Evolutionary conservation across 2,888 invertebrate species (phyloP).

Genomic region (Parnassius glacialis): DNA sequence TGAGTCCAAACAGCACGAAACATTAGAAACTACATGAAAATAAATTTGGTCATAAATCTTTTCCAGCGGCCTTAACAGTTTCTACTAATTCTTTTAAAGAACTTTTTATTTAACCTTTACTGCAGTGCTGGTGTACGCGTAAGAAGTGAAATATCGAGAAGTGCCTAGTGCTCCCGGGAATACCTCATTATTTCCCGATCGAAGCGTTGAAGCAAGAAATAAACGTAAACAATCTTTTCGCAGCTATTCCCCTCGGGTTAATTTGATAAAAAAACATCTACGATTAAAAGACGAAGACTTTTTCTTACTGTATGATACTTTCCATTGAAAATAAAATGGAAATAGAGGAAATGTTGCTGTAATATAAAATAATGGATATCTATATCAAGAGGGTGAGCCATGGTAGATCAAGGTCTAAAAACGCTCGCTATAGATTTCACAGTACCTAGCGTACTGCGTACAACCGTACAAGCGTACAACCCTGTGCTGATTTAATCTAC

Average conservation of each 20-base stretch:
- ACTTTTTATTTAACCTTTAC: slow-evolving; percentile 38
- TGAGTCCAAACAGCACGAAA: slow-evolving; percentile 14
- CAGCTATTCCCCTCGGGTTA: slow-evolving; percentile 21
- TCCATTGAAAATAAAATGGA: no score
- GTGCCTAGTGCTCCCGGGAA: slow-evolving; percentile 38
- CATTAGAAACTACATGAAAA: slow-evolving; percentile 21
- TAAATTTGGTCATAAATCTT: slow-evolving; percentile 21
- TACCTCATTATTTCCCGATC: slow-evolving; percentile 45
- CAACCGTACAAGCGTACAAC: no score
- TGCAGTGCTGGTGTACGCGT: slow-evolving; percentile 27
- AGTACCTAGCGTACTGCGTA: no score
- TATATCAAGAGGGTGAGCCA: no score
- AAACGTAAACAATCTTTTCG: slow-evolving; percentile 38
- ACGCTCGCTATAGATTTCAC: no score
- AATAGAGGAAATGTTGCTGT: no score
- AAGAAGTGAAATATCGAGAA: slow-evolving; percentile 31
- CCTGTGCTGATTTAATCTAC: no score
- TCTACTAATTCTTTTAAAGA: slow-evolving; percentile 27
- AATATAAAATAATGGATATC: no score
- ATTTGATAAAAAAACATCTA: slow-evolving; percentile 20
- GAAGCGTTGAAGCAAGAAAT: slow-evolving; percentile 45
- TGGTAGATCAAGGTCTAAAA: no score
- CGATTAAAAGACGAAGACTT: slow-evolving; percentile 9
- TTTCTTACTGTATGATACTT: background rate
- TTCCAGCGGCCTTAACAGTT: slow-evolving; percentile 10